These are phyloP conservation scores for Phaenicophaeus curvirostris DNA, from an alignment of 2,797 vertebrate species.

Conservation along the genomic window DNA sequence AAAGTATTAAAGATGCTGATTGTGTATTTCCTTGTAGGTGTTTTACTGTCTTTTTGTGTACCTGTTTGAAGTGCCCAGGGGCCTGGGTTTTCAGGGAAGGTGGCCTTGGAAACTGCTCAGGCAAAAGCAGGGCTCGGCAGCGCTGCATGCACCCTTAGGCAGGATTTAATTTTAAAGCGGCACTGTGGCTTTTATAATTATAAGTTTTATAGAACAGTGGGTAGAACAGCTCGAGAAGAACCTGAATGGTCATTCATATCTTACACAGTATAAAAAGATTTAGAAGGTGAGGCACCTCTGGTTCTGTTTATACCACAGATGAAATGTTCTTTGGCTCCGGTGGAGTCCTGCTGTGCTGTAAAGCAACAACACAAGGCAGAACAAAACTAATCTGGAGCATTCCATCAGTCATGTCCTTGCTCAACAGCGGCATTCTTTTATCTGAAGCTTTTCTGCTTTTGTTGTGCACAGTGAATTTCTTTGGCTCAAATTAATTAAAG, in stretches of 20 bases:
- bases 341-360: background rate
- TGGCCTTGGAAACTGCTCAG: background rate
- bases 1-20: background rate
- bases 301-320: background rate
- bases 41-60: background rate
- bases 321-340: background rate
- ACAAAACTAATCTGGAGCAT: background rate
- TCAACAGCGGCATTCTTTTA: background rate
- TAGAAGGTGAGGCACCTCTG: background rate
- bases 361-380: background rate
- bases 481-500: background rate
- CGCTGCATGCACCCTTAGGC: background rate
- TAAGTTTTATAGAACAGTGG: background rate
- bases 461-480: background rate
- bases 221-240: constrained; percentile 23
- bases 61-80: background rate
- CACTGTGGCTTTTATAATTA: background rate
- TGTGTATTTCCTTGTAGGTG: background rate
- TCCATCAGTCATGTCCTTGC: background rate
- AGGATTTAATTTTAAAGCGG: background rate
- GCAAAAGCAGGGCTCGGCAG: background rate
- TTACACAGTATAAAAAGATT: background rate
- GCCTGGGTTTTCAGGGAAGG: background rate
- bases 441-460: background rate
- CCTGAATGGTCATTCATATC: background rate